phyloP scores from a whole-genome alignment of 2,113 vertebrate species.

The Amia ocellicauda region DNA sequence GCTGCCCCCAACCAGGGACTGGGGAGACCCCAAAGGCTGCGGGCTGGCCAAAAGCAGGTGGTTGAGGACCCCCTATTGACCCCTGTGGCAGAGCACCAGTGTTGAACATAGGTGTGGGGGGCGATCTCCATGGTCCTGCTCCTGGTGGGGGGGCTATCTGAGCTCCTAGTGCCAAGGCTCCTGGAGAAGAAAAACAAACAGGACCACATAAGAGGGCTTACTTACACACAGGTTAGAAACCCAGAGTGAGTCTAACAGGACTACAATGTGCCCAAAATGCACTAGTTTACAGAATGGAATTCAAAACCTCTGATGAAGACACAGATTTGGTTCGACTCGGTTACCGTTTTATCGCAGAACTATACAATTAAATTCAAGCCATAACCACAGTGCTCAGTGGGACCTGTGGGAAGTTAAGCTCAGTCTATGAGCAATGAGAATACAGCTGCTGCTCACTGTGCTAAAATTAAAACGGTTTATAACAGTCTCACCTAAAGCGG shows the following conservation, averaged over 20 bases:
- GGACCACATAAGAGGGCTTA: neutral
- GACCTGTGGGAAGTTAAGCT: too few relatives aligned
- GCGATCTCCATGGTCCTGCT: constrained; percentile 65
- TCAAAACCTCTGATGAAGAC: too few relatives aligned
- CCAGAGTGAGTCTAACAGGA: constrained; percentile 1
- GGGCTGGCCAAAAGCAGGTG: constrained; percentile 56
- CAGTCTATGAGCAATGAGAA: too few relatives aligned
- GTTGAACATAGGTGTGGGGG: constrained; percentile 54
- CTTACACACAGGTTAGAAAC: too few relatives aligned
- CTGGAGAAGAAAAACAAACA: constrained; percentile 48
- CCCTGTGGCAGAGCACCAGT: constrained; percentile 46
- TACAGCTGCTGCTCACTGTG: too few relatives aligned
- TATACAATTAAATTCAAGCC: too few relatives aligned
- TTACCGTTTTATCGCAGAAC: too few relatives aligned
- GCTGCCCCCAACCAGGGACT: constrained; percentile 70
- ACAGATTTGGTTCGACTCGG: too few relatives aligned
- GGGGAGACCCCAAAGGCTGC: constrained; percentile 57
- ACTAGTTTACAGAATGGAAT: too few relatives aligned
- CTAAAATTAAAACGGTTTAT: too few relatives aligned
- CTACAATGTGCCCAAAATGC: too few relatives aligned
- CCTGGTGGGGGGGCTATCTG: constrained; percentile 40
- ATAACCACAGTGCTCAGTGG: too few relatives aligned
- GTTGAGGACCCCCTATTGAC: constrained; percentile 45
- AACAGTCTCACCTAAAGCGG: constrained; percentile 56
- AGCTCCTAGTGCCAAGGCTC: constrained; percentile 58